Evolutionary conservation across 2,797 vertebrate species (phyloP).

Genomic region (Sparus aurata): DNA sequence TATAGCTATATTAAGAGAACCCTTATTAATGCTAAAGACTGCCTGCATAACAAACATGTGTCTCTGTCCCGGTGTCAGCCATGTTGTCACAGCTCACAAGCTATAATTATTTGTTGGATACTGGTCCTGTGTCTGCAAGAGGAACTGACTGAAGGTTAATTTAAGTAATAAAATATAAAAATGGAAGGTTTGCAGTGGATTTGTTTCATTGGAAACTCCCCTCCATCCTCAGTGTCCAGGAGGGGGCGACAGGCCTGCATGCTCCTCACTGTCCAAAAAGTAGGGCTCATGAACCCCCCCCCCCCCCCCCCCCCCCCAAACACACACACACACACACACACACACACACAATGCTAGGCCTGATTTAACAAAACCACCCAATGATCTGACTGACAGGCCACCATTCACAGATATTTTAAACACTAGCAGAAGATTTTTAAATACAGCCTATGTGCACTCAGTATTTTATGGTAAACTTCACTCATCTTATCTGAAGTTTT

Average conservation of each 20-base stretch:
- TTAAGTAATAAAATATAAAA: neutral
- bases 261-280: conserved; percentile 9
- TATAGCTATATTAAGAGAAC: too few relatives aligned
- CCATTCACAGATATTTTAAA: neutral
- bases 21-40: neutral
- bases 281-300: neutral
- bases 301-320: too few relatives aligned
- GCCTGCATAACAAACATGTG: neutral
- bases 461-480: neutral
- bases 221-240: conserved; percentile 63
- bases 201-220: neutral
- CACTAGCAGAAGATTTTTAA: neutral
- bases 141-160: neutral
- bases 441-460: neutral
- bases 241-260: conserved; percentile 74
- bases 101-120: too few relatives aligned
- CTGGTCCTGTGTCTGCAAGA: neutral
- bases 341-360: too few relatives aligned
- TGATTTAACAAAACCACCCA: neutral
- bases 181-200: neutral
- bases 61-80: neutral
- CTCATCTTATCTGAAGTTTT: neutral
- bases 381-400: neutral
- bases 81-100: too few relatives aligned
- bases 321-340: too few relatives aligned